phyloP scores from a whole-genome alignment of 2,797 vertebrate species.

The Adrianichthys oophorus region DNA sequence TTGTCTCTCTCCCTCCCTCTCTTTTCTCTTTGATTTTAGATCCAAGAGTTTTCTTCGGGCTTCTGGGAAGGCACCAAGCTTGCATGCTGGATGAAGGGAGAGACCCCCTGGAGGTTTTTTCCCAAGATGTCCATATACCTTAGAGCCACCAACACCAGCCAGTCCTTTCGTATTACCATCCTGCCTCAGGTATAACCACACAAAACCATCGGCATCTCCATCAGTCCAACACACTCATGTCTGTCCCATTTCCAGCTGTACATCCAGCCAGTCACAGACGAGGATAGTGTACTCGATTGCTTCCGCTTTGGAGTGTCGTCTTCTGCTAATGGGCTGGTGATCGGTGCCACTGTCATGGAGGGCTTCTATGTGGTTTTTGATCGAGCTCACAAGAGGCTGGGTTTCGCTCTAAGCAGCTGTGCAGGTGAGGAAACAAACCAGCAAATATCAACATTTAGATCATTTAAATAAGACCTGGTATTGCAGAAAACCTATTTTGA shows the following conservation, averaged over 20 bases:
- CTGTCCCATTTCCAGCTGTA: constrained; percentile 81
- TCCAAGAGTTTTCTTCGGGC: constrained; percentile 88
- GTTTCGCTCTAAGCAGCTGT: constrained; percentile 90
- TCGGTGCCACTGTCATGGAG: constrained; percentile 97
- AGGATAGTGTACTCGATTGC: constrained; percentile 85
- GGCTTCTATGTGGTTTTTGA: constrained; percentile 96
- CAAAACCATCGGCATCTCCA: not conserved
- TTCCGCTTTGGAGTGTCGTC: constrained; percentile 92
- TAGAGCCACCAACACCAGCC: constrained; percentile 88
- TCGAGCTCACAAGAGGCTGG: constrained; percentile 84
- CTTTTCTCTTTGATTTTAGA: constrained; percentile 64
- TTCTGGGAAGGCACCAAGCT: constrained; percentile 94
- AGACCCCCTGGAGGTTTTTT: constrained; percentile 91
- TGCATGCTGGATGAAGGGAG: constrained; percentile 90
- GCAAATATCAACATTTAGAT: no score
- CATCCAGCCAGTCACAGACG: constrained; percentile 86
- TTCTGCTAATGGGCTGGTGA: constrained; percentile 87
- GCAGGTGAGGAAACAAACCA: constrained; percentile 80
- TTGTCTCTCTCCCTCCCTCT: not conserved
- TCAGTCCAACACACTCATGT: not conserved
- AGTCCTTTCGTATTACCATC: constrained; percentile 91
- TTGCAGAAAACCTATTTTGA: no score
- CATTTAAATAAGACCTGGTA: no score
- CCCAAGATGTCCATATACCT: constrained; percentile 96
- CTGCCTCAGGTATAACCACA: constrained; percentile 87